Conservation (phyloP, 2,888 invertebrate genomes). For the Xestia c-nigrum region DNA sequence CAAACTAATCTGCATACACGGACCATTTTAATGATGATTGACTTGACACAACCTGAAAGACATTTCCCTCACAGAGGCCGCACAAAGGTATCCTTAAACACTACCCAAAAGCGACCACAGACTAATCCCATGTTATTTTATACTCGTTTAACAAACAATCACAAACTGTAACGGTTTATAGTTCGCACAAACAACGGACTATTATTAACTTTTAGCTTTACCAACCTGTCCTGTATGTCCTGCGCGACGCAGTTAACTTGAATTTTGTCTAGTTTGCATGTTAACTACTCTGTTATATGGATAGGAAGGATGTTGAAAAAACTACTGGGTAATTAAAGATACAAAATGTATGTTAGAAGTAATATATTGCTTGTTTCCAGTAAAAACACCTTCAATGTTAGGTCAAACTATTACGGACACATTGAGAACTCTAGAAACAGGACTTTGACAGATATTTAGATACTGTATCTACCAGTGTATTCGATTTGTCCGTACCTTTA, state of each 20-base stretch:
- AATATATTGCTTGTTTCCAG: not conserved
- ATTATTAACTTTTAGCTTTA: slow-evolving; percentile 64
- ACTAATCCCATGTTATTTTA: slow-evolving; percentile 32
- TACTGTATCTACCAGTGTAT: no score
- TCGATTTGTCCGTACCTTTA: not conserved
- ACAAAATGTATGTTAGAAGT: not conserved
- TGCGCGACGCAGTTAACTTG: slow-evolving; percentile 7
- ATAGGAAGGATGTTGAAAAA: not conserved
- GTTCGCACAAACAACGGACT: slow-evolving; percentile 58
- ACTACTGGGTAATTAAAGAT: not conserved
- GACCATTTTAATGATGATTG: not conserved
- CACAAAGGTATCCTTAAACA: slow-evolving; percentile 23
- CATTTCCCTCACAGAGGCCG: slow-evolving; percentile 33
- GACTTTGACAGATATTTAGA: no score
- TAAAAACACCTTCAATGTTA: not conserved
- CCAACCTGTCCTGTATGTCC: slow-evolving; percentile 29
- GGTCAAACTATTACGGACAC: not conserved
- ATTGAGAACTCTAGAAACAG: not conserved
- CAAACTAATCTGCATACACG: not conserved
- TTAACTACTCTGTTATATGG: not conserved
- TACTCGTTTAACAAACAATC: slow-evolving; percentile 61
- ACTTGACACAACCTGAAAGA: not conserved
- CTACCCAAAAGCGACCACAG: not conserved
- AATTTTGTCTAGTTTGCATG: slow-evolving; percentile 35
- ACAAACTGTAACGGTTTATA: slow-evolving; percentile 57